Base-by-base conservation (phyloP, 1,140 invertebrate species). In the Drosophila orosa region DNA sequence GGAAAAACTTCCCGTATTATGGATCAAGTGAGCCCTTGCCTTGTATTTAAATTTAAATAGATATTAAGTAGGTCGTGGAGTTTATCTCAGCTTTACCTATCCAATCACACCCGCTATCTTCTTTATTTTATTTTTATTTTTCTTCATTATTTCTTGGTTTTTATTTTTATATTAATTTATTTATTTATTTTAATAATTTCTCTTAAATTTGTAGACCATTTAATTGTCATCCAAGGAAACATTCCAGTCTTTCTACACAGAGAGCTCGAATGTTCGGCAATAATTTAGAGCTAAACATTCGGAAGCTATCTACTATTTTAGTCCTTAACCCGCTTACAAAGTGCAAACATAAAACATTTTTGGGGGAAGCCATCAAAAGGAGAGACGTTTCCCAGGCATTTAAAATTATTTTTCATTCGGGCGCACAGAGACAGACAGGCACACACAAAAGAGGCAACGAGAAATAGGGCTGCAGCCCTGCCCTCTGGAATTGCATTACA, bases 331-430 rank as follows among this genome's bases (percentile, higher is more conserved):
- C 35, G 48, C 22, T 69, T 48, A 47, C 65, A 45, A 71, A 71
- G 39, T 69, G 27, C 67, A 68, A 69, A 68, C 63, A 69, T 69
- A 69, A 62, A 74, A 74, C 71, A 73, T 74, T 74, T 74, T 63
- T 69, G 35, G 63, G 22, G n/a, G 37, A 72, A 73, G 25, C 37
- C 57, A 61, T 61, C 55, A 73, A 44, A 74, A 73, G 31, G 37
- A 45, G 71, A 71, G 63, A 47, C 50, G 33, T 59, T 73, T 42
- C 56, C 56, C 47, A 24, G 62, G 61, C 71, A 67, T 67, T 48
- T 75, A 76, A 67, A 75, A 76, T 66, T 44, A 67, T 55, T 67
- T 76, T 44, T 33, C 50, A 47, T 59, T 25, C 50, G 22, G 39
- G 6, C n/a, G 12, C 33, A 33, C 58, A 29, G 33, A 12, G 24